Evolutionary conservation across 1,140 invertebrate species (phyloP).

Genomic region (Leucophenga varia): DNA sequence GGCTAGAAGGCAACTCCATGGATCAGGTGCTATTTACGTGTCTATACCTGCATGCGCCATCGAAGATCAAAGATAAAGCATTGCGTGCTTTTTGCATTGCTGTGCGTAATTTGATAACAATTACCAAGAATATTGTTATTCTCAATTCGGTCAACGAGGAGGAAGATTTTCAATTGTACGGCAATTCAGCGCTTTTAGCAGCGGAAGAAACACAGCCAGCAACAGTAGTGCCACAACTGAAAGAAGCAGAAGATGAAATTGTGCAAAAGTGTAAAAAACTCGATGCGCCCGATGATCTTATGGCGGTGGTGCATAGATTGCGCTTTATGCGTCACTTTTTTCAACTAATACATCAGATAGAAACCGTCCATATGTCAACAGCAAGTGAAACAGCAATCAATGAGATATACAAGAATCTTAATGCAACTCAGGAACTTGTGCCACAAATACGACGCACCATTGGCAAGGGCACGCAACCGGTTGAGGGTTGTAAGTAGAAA

Average conservation of each 20-base stretch:
- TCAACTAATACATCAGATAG: conserved; percentile 72
- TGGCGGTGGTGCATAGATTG: conserved; percentile 76
- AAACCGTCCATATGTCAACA: conserved; percentile 61
- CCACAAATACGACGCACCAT: conserved; percentile 78
- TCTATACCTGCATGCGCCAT: conserved; percentile 90
- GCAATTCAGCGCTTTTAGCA: conserved; percentile 88
- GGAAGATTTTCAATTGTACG: conserved; percentile 90
- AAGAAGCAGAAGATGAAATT: conserved; percentile 91
- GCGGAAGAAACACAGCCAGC: conserved; percentile 79
- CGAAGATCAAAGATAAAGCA: conserved; percentile 78
- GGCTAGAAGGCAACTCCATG: conserved; percentile 92
- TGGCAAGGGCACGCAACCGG: conserved; percentile 71
- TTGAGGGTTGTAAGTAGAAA: conserved; percentile 65
- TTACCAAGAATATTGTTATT: conserved; percentile 87
- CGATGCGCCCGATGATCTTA: conserved; percentile 56
- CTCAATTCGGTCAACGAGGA: conserved; percentile 88
- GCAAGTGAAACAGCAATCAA: conserved; percentile 62
- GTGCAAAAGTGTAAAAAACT: conserved; percentile 70
- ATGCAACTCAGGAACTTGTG: conserved; percentile 72
- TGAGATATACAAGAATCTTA: conserved; percentile 70
- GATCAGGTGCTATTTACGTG: conserved; percentile 98
- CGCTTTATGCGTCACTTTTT: conserved; percentile 85
- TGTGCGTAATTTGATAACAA: conserved; percentile 87
- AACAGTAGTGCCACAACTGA: conserved; percentile 77
- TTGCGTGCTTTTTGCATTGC: conserved; percentile 85